Percentiles rank a stretch among this genome's conserved stretches.
phyloP scores from a whole-genome alignment of 2,797 vertebrate species.

The Prionace glauca region DNA sequence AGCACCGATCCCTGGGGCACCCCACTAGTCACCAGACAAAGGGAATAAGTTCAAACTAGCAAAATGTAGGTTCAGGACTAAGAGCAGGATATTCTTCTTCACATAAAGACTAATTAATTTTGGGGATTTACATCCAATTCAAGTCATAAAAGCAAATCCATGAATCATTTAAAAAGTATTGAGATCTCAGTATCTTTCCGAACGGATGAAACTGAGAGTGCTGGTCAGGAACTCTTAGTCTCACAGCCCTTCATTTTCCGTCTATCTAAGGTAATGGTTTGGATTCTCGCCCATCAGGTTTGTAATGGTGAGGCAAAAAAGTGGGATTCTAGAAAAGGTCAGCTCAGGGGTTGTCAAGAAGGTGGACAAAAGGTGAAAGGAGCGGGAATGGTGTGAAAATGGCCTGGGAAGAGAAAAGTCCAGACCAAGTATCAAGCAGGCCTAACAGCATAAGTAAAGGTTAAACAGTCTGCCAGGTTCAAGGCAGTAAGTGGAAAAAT shows the following conservation, averaged over 20 bases:
- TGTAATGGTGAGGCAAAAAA: neutral
- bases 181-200: neutral
- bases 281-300: neutral
- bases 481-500: neutral
- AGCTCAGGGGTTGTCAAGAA: neutral
- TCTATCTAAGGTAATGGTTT: neutral
- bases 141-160: neutral
- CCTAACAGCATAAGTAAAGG: neutral
- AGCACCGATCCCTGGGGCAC: too few species aligned
- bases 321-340: neutral
- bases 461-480: neutral
- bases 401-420: neutral
- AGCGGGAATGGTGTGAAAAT: neutral
- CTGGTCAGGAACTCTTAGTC: neutral
- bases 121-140: neutral
- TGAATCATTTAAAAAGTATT: neutral
- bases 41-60: neutral
- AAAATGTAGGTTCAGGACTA: neutral
- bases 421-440: neutral
- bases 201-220: neutral
- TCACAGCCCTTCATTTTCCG: neutral
- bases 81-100: neutral
- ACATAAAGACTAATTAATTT: neutral
- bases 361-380: neutral
- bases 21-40: too few species aligned